A percentile compares a stretch with the other conserved stretches of the same genome.
These are phyloP conservation scores for Agrotis segetum DNA, from an alignment of 2,888 invertebrate genomes.

Conservation along the genomic window DNA sequence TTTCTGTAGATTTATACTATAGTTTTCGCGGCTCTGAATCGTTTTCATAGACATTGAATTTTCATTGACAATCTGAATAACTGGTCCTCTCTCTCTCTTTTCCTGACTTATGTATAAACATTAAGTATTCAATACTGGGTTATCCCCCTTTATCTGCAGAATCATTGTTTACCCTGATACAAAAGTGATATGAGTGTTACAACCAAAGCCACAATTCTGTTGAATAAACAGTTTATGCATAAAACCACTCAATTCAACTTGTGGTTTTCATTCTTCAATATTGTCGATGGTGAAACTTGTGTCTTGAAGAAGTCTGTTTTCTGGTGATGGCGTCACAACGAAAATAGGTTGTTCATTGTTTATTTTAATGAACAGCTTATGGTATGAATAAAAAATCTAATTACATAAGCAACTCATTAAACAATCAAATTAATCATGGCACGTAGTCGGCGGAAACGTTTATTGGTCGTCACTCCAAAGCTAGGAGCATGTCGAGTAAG, in stretches of 20 bases:
- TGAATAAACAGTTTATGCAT: constrained; percentile 16
- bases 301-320: not conserved
- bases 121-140: not conserved
- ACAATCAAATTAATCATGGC: constrained; percentile 75
- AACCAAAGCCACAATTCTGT: not conserved
- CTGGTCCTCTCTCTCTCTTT: too few relatives aligned
- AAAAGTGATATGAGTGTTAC: not conserved
- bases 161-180: not conserved
- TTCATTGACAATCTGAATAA: not conserved
- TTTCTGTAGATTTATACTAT: not conserved
- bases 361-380: constrained; percentile 19
- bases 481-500: constrained; percentile 75
- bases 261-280: constrained; percentile 11
- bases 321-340: not conserved
- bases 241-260: constrained; percentile 27
- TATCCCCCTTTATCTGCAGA: not conserved
- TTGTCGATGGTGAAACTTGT: not conserved
- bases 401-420: constrained; percentile 55
- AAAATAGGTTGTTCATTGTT: constrained; percentile 11
- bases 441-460: constrained; percentile 81
- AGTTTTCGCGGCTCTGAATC: not conserved
- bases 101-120: too few relatives aligned
- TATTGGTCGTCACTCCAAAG: constrained; percentile 75
- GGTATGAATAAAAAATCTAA: constrained; percentile 36
- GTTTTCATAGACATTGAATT: not conserved